Evolutionary conservation across 2,113 vertebrate species (phyloP), one percentile per base, ranked within the genome.

Genomic region (Pomatostomus ruficeps): DNA sequence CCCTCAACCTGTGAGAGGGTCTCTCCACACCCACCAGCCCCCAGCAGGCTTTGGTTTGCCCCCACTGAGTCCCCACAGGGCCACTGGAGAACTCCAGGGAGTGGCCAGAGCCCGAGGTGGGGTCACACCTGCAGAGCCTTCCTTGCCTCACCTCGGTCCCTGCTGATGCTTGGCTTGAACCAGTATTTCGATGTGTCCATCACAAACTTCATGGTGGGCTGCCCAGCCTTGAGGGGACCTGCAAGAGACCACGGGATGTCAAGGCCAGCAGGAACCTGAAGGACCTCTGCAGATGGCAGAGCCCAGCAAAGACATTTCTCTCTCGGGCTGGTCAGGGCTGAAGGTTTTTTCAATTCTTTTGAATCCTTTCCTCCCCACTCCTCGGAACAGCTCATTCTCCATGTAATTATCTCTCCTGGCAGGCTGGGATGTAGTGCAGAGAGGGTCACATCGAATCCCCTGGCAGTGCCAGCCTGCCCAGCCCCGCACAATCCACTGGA

Each of bases 131-230:
- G 4, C 5, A 7, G 58, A 65, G 59, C 40, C 26, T 24, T 33
- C 1, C 7, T 62, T 42, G 62, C 52, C 96, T 97, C 94, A 99
- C 99, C 99, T 97, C 98, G 98, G 51, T 99, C 98, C 94, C 99
- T 96, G 81, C 74, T 98, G 85, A 99, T 96, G 91, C 97, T 98
- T 0, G 99, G 99, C 87, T 98, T 98, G 97, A 99, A 99, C 99
- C 99, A 99, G 83, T 98, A 98, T 42, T 98, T 98, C 0, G 99
- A 99, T 0, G 98, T 99, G 93, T 99, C 99, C 99, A 99, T 99
- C 95, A 99, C 98, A n/a, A 99, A 99, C 90, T 99, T 99, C 98
- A 99, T 99, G n/a, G 98, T 98, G 7, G 98, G 98, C 77, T 99
- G 98, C 54, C 92, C 97, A 45, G 98, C 97, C 88, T 58, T 94